Evolutionary conservation across 1,140 invertebrate genomes (phyloP).

Genomic region (Magallana gigas): DNA sequence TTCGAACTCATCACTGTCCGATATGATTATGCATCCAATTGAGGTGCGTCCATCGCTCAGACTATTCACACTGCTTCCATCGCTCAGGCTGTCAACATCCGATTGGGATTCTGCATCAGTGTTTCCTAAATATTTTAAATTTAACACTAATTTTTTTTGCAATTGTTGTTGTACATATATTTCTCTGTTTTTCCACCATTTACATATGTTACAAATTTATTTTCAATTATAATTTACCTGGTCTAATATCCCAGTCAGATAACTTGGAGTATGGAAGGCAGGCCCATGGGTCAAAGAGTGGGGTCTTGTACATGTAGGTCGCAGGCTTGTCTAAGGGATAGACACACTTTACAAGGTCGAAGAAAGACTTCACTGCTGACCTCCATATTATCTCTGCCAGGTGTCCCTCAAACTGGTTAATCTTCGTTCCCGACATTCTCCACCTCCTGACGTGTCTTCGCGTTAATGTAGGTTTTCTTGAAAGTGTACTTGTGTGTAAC

Average conservation of each 20-base stretch:
- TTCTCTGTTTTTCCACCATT: background rate
- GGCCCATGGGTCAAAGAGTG: constrained; percentile 36
- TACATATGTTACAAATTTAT: too few relatives aligned
- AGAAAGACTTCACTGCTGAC: background rate
- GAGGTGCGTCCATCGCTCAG: too few relatives aligned
- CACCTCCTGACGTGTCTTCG: background rate
- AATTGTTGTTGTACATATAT: background rate
- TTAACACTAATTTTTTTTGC: too few relatives aligned
- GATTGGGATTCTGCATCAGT: background rate
- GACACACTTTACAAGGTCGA: background rate
- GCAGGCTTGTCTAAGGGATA: constrained; percentile 15
- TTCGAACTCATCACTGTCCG: too few relatives aligned
- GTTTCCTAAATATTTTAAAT: background rate
- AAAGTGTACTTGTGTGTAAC: constrained; percentile 26
- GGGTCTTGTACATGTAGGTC: constrained; percentile 11
- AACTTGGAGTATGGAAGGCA: background rate
- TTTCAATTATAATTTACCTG: too few relatives aligned
- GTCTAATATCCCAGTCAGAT: background rate
- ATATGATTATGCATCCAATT: too few relatives aligned
- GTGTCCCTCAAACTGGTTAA: background rate
- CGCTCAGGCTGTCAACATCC: too few relatives aligned
- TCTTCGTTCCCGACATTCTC: constrained; percentile 20
- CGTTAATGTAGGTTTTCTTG: constrained; percentile 37
- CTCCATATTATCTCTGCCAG: constrained; percentile 37
- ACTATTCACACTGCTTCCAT: too few relatives aligned